phyloP scores from a whole-genome alignment of 2,888 invertebrate genomes.

The Macaria notata region DNA sequence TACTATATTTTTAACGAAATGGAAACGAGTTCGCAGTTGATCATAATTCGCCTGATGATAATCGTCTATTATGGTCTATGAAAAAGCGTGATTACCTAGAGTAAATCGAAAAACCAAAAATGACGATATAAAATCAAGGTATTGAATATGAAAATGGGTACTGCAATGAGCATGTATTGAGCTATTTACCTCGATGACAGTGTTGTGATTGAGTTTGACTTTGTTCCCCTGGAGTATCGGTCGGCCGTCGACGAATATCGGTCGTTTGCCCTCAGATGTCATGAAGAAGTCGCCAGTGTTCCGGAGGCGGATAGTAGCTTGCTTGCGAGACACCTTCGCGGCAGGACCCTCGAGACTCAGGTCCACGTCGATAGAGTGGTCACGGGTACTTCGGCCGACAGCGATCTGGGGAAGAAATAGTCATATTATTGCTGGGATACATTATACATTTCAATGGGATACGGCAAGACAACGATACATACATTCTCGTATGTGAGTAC shows the following conservation, averaged over 20 bases:
- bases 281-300: constrained; percentile 98
- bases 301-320: constrained; percentile 93
- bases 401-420: constrained; percentile 85
- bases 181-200: constrained; percentile 91
- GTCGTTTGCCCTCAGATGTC: constrained; percentile 96
- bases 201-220: constrained; percentile 95
- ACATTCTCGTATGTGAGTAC: too few relatives aligned
- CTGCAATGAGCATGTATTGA: not conserved
- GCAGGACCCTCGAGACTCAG: constrained; percentile 96
- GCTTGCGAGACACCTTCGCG: constrained; percentile 95
- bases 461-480: too few relatives aligned
- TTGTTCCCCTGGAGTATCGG: constrained; percentile 94
- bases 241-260: constrained; percentile 96
- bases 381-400: constrained; percentile 94
- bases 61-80: not conserved
- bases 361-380: constrained; percentile 96
- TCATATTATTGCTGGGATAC: too few relatives aligned
- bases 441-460: too few relatives aligned
- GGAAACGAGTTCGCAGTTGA: too few relatives aligned
- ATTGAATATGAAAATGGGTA: constrained; percentile 1
- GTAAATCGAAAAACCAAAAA: too few relatives aligned
- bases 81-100: too few relatives aligned
- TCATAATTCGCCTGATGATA: not conserved
- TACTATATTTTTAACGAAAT: too few relatives aligned
- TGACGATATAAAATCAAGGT: not conserved